A percentile compares a stretch with the other conserved stretches of the same genome.
These are phyloP conservation scores for Aptenodytes forsteri DNA, from an alignment of 2,113 vertebrate species.

Conservation along the genomic window DNA sequence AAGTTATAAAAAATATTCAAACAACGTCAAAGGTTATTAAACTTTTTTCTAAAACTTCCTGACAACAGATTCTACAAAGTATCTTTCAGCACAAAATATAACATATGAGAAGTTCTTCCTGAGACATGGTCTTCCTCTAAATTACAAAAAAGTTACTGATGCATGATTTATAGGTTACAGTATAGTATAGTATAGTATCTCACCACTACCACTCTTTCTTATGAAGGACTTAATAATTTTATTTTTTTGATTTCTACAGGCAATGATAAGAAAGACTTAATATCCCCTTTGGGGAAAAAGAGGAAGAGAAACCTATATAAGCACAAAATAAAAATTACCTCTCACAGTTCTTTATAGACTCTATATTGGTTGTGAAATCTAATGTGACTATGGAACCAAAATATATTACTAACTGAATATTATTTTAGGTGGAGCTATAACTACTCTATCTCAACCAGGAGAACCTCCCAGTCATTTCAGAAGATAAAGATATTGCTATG, in stretches of 20 bases:
- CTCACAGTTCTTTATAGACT: not conserved
- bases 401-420: not conserved
- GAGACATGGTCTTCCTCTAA: not conserved
- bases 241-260: not conserved
- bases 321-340: not conserved
- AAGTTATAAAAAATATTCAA: not conserved
- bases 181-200: not conserved
- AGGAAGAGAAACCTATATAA: not conserved
- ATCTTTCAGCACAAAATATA: not conserved
- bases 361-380: not conserved
- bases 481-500: not conserved
- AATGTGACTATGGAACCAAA: not conserved
- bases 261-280: not conserved
- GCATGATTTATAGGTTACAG: not conserved
- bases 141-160: not conserved
- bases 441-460: not conserved
- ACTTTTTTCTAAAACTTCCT: not conserved
- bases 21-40: not conserved
- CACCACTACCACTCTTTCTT: not conserved
- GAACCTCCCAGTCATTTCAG: not conserved
- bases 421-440: not conserved
- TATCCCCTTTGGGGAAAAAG: not conserved
- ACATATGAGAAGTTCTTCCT: not conserved
- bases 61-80: not conserved
- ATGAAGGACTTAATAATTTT: not conserved